Evolutionary conservation across 2,888 invertebrate genomes (phyloP).

Genomic region (Mythimna albipuncta): DNA sequence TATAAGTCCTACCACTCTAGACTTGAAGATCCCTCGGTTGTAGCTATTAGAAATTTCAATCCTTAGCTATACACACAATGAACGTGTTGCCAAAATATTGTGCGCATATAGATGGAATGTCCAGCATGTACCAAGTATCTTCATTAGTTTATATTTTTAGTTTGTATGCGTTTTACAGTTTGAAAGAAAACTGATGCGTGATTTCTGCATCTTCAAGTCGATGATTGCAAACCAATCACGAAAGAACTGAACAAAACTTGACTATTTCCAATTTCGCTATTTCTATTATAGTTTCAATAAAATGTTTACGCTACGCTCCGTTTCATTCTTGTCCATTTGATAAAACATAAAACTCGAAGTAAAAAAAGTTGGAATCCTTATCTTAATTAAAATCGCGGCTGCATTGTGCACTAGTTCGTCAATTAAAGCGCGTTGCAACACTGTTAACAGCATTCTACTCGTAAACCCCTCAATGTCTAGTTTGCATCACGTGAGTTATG

Average conservation of each 20-base stretch:
- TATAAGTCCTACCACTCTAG: too few species aligned
- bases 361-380: slow-evolving; percentile 21
- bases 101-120: too few species aligned
- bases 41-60: too few species aligned
- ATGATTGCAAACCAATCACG: too few species aligned
- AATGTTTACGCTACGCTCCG: not conserved
- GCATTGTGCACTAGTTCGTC: slow-evolving; percentile 36
- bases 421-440: slow-evolving; percentile 40
- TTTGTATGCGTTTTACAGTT: not conserved
- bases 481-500: slow-evolving; percentile 53
- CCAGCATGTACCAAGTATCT: too few species aligned
- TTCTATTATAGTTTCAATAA: not conserved
- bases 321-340: slow-evolving; percentile 3
- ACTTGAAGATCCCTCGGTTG: too few species aligned
- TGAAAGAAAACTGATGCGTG: not conserved
- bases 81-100: too few species aligned
- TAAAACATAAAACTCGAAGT: slow-evolving; percentile 8
- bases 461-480: slow-evolving; percentile 46
- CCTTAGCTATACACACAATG: too few species aligned
- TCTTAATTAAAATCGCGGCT: slow-evolving; percentile 45
- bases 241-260: not conserved
- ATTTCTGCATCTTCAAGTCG: not conserved
- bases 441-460: slow-evolving; percentile 14
- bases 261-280: not conserved
- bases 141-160: too few species aligned